phyloP scores from a whole-genome alignment of 2,888 invertebrate species.

The Cheilosia impressa region DNA sequence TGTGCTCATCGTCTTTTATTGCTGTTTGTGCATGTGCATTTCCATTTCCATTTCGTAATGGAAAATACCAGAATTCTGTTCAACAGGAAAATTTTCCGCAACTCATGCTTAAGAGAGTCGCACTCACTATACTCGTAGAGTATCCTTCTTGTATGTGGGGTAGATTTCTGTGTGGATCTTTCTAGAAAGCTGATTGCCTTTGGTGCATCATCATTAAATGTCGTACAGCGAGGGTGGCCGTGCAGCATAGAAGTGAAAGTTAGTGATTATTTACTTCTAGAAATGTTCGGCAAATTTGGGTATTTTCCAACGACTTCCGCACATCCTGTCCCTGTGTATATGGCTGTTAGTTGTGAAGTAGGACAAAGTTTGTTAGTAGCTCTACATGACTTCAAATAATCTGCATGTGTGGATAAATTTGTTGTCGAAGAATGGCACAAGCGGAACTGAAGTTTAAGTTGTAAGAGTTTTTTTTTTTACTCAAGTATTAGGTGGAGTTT shows the following conservation, averaged over 20 bases:
- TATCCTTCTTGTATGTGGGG: conserved; percentile 5
- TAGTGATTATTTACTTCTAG: conserved; percentile 67
- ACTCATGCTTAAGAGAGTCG: background rate
- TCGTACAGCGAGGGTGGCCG: background rate
- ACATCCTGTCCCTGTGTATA: background rate
- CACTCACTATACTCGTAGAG: background rate
- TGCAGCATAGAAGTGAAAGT: conserved; percentile 26
- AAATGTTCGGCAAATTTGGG: conserved; percentile 57
- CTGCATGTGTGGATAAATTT: conserved; percentile 27
- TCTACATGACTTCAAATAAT: conserved; percentile 18
- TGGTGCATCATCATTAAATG: conserved; percentile 64
- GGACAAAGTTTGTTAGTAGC: conserved; percentile 29
- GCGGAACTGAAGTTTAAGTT: conserved; percentile 10
- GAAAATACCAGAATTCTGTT: conserved; percentile 56
- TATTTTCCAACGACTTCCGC: conserved; percentile 32
- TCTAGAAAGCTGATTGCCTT: conserved; percentile 49
- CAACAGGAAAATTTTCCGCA: conserved; percentile 38
- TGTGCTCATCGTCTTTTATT: conserved; percentile 70
- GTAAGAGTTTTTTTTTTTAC: conserved; percentile 3
- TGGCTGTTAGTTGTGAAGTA: background rate
- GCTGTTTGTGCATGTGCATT: conserved; percentile 71
- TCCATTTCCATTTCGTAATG: conserved; percentile 35
- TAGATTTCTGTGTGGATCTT: conserved; percentile 29
- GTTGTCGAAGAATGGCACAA: background rate
- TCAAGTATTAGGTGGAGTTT: conserved; percentile 16